Evolutionary conservation across 2,113 vertebrate genomes (phyloP), one percentile per base, ranked within the genome.

Genomic region (Saguinus imperator): DNA sequence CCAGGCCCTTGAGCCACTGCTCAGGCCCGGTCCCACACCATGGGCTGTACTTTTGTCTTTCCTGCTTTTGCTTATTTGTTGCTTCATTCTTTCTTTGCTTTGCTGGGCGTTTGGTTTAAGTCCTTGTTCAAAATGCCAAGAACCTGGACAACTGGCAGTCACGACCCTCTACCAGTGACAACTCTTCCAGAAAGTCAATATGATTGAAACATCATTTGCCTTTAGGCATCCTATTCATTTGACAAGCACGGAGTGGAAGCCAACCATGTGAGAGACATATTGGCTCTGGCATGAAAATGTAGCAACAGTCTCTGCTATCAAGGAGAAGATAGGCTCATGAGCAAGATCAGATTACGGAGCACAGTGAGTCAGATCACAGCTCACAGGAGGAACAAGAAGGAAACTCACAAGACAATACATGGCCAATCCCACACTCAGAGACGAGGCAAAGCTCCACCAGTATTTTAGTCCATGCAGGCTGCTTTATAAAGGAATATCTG

Each of bases 351-450:
- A 61, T 21, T 1, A 70, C 2, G 7, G 64, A 18, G 16, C 75
- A 89, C 23, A 70, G 66, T 29, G 4, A 43, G 9, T 13, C 2
- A 23, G 9, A 55, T 70, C 57, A 83, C 5, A 95, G 43, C 35
- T 83, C 35, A 25, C 52, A 73, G n/a, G 48, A 76, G 9, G 23
- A 79, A 18, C 64, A 85, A 91, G 75, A 89, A 48, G 68, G 90
- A 92, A 96, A 7, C 29, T 27, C 40, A 23, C 45, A 29, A 61
- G 14, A 12, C 12, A 13, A 1, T 17, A 8, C 66, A 13, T 77
- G 12, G 40, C 5, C 4, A 8, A 9, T 23, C 16, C 21, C 23
- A 16, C 4, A 35, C 7, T 6, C 3, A 20, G 10, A 35, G 1
- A 8, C 13, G 25, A 82, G 29, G 52, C 32, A 61, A 61, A 50